A percentile compares a stretch with the other conserved stretches of the same genome.
Evolutionary conservation across 2,888 invertebrate species (phyloP).

Genomic region (Orthosia gracilis): DNA sequence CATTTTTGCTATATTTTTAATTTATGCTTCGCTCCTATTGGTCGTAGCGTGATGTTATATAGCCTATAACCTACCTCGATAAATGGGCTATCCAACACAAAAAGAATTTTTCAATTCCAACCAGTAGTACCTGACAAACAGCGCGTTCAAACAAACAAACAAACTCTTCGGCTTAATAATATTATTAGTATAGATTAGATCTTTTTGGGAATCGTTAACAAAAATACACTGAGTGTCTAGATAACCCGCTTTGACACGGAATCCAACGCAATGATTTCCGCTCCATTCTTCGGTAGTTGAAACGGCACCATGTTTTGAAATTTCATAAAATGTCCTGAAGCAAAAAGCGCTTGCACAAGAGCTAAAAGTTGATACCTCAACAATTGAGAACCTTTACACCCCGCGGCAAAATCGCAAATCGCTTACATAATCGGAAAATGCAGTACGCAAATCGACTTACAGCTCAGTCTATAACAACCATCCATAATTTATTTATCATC

Average conservation of each 20-base stretch:
- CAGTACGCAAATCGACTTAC: constrained; percentile 34
- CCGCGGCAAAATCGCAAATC: constrained; percentile 41
- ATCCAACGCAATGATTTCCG: neutral
- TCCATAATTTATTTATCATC: constrained; percentile 44
- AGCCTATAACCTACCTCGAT: no score
- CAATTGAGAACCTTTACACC: constrained; percentile 33
- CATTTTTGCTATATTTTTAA: no score
- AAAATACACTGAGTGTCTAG: neutral
- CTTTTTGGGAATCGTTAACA: neutral
- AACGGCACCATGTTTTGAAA: constrained; percentile 21
- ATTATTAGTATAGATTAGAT: no score
- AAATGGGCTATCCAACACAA: no score
- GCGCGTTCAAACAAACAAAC: no score
- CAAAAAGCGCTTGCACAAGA: constrained; percentile 28
- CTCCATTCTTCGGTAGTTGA: neutral
- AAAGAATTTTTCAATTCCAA: no score
- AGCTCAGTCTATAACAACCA: constrained; percentile 22
- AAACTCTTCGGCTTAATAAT: no score
- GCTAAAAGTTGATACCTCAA: constrained; percentile 24
- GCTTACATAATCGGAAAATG: constrained; percentile 52
- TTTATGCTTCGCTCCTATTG: no score
- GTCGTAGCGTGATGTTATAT: no score
- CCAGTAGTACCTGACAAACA: no score
- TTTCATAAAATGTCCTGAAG: constrained; percentile 22
- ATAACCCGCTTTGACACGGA: neutral